A percentile compares a stretch with the other conserved stretches of the same genome.
phyloP scores from a whole-genome alignment of 2,888 invertebrate species.

The Oligia strigilis region DNA sequence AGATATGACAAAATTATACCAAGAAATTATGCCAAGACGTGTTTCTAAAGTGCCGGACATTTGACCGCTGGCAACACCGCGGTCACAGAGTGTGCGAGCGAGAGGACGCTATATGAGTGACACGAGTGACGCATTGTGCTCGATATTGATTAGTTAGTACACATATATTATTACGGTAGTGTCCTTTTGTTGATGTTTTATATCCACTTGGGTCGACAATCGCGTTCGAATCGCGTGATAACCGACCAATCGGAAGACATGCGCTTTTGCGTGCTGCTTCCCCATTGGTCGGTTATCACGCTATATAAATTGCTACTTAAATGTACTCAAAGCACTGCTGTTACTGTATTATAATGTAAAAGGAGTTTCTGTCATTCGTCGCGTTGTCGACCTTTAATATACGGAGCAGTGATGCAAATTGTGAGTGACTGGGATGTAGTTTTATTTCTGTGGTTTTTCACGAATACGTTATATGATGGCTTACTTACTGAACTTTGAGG shows the following conservation, averaged over 20 bases:
- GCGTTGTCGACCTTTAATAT: conserved; percentile 63
- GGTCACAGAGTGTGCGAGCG: conserved; percentile 69
- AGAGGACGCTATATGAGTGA: conserved; percentile 76
- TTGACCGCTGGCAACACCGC: conserved; percentile 58
- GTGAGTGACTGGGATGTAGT: conserved; percentile 61
- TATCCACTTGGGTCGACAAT: conserved; percentile 67
- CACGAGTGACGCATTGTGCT: conserved; percentile 72
- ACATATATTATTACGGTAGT: conserved; percentile 75
- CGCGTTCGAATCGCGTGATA: conserved; percentile 53
- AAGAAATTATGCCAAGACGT: conserved; percentile 50
- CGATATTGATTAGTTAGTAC: conserved; percentile 76
- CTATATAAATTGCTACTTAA: conserved; percentile 63
- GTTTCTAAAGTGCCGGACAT: conserved; percentile 66
- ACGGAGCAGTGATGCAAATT: conserved; percentile 58
- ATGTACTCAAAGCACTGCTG: conserved; percentile 68
- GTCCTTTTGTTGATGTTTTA: conserved; percentile 76
- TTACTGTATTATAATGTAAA: conserved; percentile 64
- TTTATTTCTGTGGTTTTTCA: conserved; percentile 52
- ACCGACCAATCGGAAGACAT: conserved; percentile 51
- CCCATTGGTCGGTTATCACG: conserved; percentile 62
- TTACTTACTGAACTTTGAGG: conserved; percentile 24
- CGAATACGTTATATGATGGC: conserved; percentile 35
- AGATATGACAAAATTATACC: conserved; percentile 36
- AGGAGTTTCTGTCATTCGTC: conserved; percentile 51
- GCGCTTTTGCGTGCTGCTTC: conserved; percentile 36